Base-by-base conservation (phyloP, 2,113 vertebrate genomes). In the Calonectris borealis region DNA sequence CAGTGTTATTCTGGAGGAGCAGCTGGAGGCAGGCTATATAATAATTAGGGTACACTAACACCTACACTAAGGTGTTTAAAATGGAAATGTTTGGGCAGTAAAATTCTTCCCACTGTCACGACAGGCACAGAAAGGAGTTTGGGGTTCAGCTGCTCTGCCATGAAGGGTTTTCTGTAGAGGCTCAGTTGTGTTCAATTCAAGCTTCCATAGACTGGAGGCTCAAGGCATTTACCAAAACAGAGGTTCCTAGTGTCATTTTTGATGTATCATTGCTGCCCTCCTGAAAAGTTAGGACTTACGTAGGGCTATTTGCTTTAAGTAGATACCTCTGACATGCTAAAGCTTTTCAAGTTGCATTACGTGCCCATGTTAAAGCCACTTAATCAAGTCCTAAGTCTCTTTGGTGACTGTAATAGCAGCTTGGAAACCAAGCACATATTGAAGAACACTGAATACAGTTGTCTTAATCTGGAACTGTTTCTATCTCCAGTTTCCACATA, bases 1-100 rank as follows among this genome's bases (percentile, higher is more conserved):
- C 13, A 48, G 3, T 1, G 0, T 4, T 31, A 8, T 44, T 71
- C 16, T 38, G 51, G 34, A 85, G 17, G 7, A 48, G 13, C 0
- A 0, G 26, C 24, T 44, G 42, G 18, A 68, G 27, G 40, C 8
- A 61, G 27, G 16, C 13, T 57, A 12, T 13, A 12, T 36, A 36
- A 25, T 68, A 78, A 20, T n/a, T 60, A 55, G 24, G 19, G 12
- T 60, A 48, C 22, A 15, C 10, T 75, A 51, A 69, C 17, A 36
- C 13, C 10, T 52, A 44, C 24, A 57, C 2, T 46, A 36, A 64
- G 4, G 11, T 48, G 18, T 69, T 64, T 48, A 36, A 46, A 69
- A 51, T 52, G 18, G 12, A 64, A 40, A 44, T 18, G 0, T 38
- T 49, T 65, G n/a, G 32, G 22, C 22, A 44, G 16, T 40, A n/a